phyloP scores from a whole-genome alignment of 1,140 invertebrate genomes.

The Neodiprion virginianus region DNA sequence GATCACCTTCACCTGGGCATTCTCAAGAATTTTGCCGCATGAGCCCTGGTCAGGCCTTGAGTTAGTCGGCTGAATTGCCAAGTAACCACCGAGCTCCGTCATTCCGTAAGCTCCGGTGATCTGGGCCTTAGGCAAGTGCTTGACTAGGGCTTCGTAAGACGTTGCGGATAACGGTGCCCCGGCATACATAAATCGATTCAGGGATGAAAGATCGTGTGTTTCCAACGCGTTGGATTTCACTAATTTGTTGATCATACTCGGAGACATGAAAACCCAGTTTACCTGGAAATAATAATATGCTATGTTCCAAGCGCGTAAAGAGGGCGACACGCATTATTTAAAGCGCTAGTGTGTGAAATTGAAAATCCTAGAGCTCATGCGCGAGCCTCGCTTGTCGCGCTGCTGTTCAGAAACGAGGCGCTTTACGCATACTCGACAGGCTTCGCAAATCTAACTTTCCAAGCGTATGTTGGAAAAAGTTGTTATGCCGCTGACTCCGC shows the following conservation, averaged over 20 bases:
- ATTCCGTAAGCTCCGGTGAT: constrained; percentile 37
- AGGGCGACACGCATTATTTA: too few species aligned
- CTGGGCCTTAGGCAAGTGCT: constrained; percentile 25
- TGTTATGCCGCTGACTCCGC: constrained; percentile 23
- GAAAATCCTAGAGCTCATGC: too few species aligned
- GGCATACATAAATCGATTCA: constrained; percentile 35
- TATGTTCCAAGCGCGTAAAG: not conserved
- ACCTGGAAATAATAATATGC: not conserved
- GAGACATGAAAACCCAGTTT: not conserved
- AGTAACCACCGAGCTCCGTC: constrained; percentile 38
- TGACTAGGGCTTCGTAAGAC: constrained; percentile 25
- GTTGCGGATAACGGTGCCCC: constrained; percentile 45
- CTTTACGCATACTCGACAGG: too few species aligned
- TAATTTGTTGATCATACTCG: not conserved
- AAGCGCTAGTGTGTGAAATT: constrained; percentile 33
- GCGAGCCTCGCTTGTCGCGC: too few species aligned
- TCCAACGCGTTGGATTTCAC: constrained; percentile 24
- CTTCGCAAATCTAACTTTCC: too few species aligned
- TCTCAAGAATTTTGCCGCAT: not conserved
- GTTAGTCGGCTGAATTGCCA: constrained; percentile 10
- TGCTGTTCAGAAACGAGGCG: too few species aligned
- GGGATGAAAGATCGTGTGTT: constrained; percentile 38
- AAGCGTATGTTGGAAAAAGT: too few species aligned
- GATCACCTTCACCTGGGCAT: constrained; percentile 2
- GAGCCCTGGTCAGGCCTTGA: constrained; percentile 14